A percentile compares a stretch with the other conserved stretches of the same genome.
Conservation (phyloP, 2,113 vertebrate species). For the Bufo bufo region DNA sequence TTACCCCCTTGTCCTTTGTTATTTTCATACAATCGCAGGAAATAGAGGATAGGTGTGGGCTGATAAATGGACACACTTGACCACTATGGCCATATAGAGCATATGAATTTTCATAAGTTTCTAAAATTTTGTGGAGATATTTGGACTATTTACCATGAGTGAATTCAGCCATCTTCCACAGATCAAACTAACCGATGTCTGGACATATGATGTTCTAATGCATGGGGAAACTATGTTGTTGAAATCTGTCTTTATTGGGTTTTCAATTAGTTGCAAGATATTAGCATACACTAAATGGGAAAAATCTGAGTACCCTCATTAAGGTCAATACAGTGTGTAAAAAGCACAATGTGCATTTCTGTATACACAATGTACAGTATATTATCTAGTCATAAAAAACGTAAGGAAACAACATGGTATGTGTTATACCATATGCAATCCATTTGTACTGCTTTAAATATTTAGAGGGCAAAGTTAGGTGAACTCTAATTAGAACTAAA, state of each 20-base stretch:
- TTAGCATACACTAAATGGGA: neutral
- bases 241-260: neutral
- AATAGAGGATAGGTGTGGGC: neutral
- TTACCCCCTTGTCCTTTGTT: neutral
- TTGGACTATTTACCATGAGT: neutral
- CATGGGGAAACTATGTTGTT: neutral
- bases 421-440: neutral
- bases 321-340: neutral
- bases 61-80: neutral
- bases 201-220: conserved; percentile 1
- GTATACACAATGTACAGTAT: neutral
- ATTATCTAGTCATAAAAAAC: neutral
- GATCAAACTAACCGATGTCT: neutral
- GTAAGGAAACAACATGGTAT: neutral
- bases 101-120: neutral
- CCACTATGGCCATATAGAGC: neutral
- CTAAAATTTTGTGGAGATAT: neutral
- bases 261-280: neutral
- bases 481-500: neutral
- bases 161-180: neutral
- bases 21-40: neutral
- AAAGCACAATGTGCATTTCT: neutral
- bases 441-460: neutral
- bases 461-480: conserved; percentile 12
- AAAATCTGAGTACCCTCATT: neutral